Evolutionary conservation across 2,797 vertebrate species (phyloP).

Genomic region (Silurus lanzhouensis): DNA sequence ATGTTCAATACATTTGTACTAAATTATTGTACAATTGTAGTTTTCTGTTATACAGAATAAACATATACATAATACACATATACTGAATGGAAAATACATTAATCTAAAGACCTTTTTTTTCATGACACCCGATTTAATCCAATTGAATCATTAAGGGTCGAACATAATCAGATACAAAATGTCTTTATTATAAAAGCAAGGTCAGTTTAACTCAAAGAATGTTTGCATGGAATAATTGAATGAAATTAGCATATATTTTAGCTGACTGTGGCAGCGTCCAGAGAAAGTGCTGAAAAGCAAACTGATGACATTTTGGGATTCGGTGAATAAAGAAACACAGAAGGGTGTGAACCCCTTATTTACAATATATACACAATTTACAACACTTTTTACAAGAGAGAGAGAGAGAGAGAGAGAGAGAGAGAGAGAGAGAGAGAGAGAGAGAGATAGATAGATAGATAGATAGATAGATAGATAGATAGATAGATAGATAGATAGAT

Average conservation of each 20-base stretch:
- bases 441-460: too few species aligned
- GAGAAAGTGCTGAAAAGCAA: conserved; percentile 13
- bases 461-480: too few species aligned
- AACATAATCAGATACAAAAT: not conserved
- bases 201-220: not conserved
- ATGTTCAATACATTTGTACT: not conserved
- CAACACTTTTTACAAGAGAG: not conserved
- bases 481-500: too few species aligned
- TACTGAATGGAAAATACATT: too few species aligned
- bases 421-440: rapidly evolving
- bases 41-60: not conserved
- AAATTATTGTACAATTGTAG: not conserved
- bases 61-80: too few species aligned
- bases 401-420: rapidly evolving
- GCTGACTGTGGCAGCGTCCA: not conserved
- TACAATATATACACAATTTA: not conserved
- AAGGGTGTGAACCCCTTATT: too few species aligned
- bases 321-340: not conserved
- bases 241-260: conserved; percentile 10
- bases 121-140: not conserved
- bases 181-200: conserved; percentile 8
- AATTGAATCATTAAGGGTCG: not conserved
- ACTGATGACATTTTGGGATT: not conserved
- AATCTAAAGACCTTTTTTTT: not conserved
- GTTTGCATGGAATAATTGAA: conserved; percentile 1